Conservation (phyloP, 2,888 invertebrate genomes). For the Schrankia costaestrigalis region DNA sequence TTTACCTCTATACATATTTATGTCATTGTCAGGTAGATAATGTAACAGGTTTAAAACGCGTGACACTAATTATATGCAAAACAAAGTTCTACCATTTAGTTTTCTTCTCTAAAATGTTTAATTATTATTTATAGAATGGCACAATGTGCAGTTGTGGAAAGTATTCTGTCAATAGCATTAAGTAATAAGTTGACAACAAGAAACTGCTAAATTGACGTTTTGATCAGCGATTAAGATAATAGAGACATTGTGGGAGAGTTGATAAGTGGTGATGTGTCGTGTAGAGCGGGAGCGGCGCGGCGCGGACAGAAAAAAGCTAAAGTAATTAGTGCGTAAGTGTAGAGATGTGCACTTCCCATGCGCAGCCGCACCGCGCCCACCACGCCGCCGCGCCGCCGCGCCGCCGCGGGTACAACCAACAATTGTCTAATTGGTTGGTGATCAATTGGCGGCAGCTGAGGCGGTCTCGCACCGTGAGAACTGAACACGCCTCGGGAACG, state of each 20-base stretch:
- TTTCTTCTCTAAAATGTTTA: too few species aligned
- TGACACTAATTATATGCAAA: too few species aligned
- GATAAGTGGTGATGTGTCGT: slow-evolving; percentile 32
- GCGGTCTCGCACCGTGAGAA: slow-evolving; percentile 24
- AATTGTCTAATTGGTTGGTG: slow-evolving; percentile 65
- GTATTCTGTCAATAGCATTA: slow-evolving; percentile 18
- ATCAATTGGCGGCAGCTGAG: slow-evolving; percentile 43
- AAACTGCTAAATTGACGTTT: slow-evolving; percentile 31
- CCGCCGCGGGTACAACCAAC: slow-evolving; percentile 30
- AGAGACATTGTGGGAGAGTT: slow-evolving; percentile 26
- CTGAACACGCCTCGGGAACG: not conserved
- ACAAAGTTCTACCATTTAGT: too few species aligned
- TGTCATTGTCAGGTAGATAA: too few species aligned
- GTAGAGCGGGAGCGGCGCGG: slow-evolving; percentile 30
- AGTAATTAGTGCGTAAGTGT: slow-evolving; percentile 35
- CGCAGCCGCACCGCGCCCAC: slow-evolving; percentile 8
- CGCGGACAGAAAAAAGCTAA: slow-evolving; percentile 32
- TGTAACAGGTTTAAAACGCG: too few species aligned
- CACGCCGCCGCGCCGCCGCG: slow-evolving; percentile 4
- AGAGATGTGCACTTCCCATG: slow-evolving; percentile 28
- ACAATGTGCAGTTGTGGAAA: slow-evolving; percentile 18
- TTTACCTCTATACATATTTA: too few species aligned
- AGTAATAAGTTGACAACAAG: slow-evolving; percentile 18
- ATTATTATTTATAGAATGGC: too few species aligned
- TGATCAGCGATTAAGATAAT: slow-evolving; percentile 34